phyloP scores from a whole-genome alignment of 23 tunicate species.

The Ciona savignyi region DNA sequence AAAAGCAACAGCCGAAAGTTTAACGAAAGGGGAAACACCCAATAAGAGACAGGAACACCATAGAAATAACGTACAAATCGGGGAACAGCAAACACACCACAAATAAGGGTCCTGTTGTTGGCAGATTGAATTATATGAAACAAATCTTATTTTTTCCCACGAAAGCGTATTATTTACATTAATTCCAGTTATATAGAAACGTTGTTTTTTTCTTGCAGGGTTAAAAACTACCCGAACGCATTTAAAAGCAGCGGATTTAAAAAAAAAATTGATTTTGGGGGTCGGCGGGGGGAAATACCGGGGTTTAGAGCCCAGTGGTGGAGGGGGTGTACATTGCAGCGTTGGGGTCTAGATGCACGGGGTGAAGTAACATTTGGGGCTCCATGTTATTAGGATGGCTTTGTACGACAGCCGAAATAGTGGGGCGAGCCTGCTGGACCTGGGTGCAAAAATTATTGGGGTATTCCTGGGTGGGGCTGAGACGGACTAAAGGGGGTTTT shows the following conservation, averaged over 20 bases:
- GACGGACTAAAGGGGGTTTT: slow-evolving; percentile 21
- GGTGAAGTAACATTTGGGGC: slow-evolving; percentile 22
- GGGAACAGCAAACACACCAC: not conserved
- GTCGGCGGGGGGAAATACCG: no score
- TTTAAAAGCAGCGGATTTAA: not conserved
- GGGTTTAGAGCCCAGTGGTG: slow-evolving; percentile 31
- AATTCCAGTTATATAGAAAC: not conserved
- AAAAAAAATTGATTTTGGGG: not conserved
- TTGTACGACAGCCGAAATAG: slow-evolving; percentile 19
- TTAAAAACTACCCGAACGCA: not conserved
- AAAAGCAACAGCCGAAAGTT: no score
- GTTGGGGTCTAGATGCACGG: slow-evolving; percentile 68
- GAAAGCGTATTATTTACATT: not conserved
- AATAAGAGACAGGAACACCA: not conserved
- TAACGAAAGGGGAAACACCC: not conserved
- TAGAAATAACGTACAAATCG: not conserved
- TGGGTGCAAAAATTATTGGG: slow-evolving; percentile 13
- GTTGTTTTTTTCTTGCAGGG: not conserved
- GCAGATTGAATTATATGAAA: not conserved
- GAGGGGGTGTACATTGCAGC: slow-evolving; percentile 77
- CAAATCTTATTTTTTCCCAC: not conserved
- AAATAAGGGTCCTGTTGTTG: not conserved
- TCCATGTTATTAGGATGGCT: slow-evolving; percentile 32
- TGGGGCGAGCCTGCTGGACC: slow-evolving; percentile 13
- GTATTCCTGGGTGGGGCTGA: slow-evolving; percentile 29